Conservation (phyloP, 2,888 invertebrate genomes). For the Dicyrtomina minuta region DNA sequence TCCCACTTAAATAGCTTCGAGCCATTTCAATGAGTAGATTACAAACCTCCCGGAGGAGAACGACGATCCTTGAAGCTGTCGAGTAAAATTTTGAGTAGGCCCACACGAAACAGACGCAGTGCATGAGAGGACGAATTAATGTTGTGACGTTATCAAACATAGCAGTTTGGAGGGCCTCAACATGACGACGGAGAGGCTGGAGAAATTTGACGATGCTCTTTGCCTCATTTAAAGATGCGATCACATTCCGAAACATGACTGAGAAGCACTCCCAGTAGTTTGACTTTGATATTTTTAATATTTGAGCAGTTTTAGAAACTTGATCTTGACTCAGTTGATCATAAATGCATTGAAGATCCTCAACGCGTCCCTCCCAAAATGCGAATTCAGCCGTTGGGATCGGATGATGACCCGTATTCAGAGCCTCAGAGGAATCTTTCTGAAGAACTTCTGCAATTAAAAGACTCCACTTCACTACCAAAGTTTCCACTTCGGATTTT, state of each 20-base stretch:
- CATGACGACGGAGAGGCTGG: conserved; percentile 76
- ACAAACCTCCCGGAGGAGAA: conserved; percentile 82
- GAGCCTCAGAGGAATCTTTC: conserved; percentile 80
- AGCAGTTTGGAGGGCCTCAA: conserved; percentile 73
- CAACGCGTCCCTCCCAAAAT: conserved; percentile 82
- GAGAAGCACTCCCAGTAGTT: conserved; percentile 91
- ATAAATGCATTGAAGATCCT: conserved; percentile 84
- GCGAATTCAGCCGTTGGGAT: conserved; percentile 75
- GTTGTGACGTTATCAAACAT: conserved; percentile 80
- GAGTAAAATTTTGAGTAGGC: conserved; percentile 85
- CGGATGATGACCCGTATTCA: conserved; percentile 78
- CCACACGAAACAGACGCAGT: conserved; percentile 87
- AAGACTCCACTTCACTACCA: conserved; percentile 88
- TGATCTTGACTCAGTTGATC: conserved; percentile 80
- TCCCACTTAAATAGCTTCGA: conserved; percentile 82
- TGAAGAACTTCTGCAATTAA: conserved; percentile 88
- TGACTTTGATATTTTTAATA: conserved; percentile 85
- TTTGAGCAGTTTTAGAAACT: conserved; percentile 86
- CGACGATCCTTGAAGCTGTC: conserved; percentile 82
- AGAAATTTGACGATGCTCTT: conserved; percentile 84
- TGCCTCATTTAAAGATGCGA: conserved; percentile 84
- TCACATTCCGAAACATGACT: conserved; percentile 83
- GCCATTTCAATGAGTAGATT: conserved; percentile 89
- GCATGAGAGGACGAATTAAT: conserved; percentile 76
- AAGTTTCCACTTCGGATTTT: conserved; percentile 91